These are phyloP conservation scores for Hypsopygia costalis DNA, from an alignment of 2,888 invertebrate species.

Conservation along the genomic window DNA sequence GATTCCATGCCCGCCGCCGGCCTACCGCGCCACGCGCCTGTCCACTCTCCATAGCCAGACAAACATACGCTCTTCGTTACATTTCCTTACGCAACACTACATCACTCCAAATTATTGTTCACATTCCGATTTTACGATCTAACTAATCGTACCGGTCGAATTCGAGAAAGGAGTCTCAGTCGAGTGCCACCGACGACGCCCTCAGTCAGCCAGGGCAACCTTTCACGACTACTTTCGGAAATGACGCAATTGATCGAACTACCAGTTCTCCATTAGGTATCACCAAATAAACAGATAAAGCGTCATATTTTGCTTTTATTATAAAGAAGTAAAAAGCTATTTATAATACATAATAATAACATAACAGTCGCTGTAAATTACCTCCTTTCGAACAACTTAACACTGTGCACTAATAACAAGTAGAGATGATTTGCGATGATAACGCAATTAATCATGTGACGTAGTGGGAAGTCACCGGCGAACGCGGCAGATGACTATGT, in stretches of 20 bases:
- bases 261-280: conserved; percentile 35
- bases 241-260: conserved; percentile 48
- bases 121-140: conserved; percentile 46
- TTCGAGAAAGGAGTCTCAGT: conserved; percentile 51
- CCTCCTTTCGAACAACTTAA: conserved; percentile 66
- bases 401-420: conserved; percentile 78
- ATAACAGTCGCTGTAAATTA: conserved; percentile 72
- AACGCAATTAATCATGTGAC: conserved; percentile 40
- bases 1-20: background rate
- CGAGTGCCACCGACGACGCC: conserved; percentile 33
- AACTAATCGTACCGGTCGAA: conserved; percentile 43
- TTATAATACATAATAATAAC: conserved; percentile 61
- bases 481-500: conserved; percentile 61
- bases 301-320: conserved; percentile 69
- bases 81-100: conserved; percentile 39
- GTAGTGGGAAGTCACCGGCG: conserved; percentile 35
- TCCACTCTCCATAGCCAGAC: background rate
- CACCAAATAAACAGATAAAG: conserved; percentile 55
- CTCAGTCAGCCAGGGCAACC: conserved; percentile 47
- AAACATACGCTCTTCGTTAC: conserved; percentile 19
- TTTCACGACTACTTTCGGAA: conserved; percentile 72
- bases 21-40: background rate
- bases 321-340: conserved; percentile 67
- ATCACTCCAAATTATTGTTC: conserved; percentile 40
- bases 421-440: conserved; percentile 60